phyloP scores from a whole-genome alignment of 2,888 invertebrate species.

The Pegoplata infirma region DNA sequence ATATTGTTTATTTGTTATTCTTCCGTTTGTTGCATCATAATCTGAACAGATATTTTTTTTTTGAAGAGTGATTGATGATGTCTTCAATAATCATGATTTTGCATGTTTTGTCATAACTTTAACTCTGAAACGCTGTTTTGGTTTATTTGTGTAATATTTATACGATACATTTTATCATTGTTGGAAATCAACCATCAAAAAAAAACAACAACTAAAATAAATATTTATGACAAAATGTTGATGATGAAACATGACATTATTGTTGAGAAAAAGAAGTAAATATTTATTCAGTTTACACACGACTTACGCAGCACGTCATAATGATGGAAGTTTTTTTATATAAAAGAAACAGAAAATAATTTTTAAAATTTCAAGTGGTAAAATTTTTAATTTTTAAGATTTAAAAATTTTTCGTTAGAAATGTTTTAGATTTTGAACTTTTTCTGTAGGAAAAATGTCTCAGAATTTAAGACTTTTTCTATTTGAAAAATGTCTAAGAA shows the following conservation, averaged over 20 bases:
- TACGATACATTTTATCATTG: conserved; percentile 28
- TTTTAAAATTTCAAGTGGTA: too few relatives aligned
- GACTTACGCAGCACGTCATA: conserved; percentile 36
- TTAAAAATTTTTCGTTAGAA: too few relatives aligned
- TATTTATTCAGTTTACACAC: conserved; percentile 40
- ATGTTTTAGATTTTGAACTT: too few relatives aligned
- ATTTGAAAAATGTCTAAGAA: too few relatives aligned
- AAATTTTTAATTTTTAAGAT: too few relatives aligned
- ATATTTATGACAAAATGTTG: conserved; percentile 49
- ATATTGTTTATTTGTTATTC: conserved; percentile 46
- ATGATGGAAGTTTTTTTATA: too few relatives aligned
- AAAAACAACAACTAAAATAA: conserved; percentile 9
- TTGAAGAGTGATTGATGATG: conserved; percentile 52
- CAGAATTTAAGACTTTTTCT: too few relatives aligned
- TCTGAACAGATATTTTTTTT: conserved; percentile 28
- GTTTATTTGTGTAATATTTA: conserved; percentile 20
- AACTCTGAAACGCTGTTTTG: conserved; percentile 30
- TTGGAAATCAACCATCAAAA: not conserved
- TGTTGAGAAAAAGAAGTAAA: conserved; percentile 26
- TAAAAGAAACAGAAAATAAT: too few relatives aligned
- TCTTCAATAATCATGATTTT: conserved; percentile 59
- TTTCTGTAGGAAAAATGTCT: too few relatives aligned
- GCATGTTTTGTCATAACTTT: conserved; percentile 55
- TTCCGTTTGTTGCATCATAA: conserved; percentile 36
- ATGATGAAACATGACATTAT: conserved; percentile 49